Evolutionary conservation across 2,113 vertebrate genomes (phyloP), one percentile per base, ranked within the genome.

Genomic region (Bos taurus): DNA sequence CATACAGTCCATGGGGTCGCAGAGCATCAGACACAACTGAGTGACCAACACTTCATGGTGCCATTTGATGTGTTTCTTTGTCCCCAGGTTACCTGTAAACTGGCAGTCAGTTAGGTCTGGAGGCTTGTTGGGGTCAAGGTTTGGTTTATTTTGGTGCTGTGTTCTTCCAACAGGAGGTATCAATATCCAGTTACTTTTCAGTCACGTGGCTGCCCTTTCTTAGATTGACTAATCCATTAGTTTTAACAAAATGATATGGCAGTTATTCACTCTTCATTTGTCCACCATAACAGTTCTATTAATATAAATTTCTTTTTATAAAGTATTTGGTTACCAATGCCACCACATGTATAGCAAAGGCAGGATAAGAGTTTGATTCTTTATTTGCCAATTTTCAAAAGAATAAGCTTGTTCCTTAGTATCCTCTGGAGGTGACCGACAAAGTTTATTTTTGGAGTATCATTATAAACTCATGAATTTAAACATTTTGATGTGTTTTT

Each of bases 401-500:
- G 87, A 91, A 71, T 59, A 21, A 88, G n/a, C 77, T 87, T 64
- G 33, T 80, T 92, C 40, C 36, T 28, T 33, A 57, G 57, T 15
- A 67, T 67, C 59, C 26, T 92, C 21, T n/a, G 43, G 81, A 92
- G 67, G 59, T 33, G 48, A 96, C 64, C 6, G 25, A 43, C 71
- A 77, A 77, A 15, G 25, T 77, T 94, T 77, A 88, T 67, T 83
- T 88, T 86, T 84, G 77, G 28, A 67, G 46, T 57, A 40, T 80
- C 54, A 52, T 87, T 23, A 71, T 81, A 88, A 91, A 95, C 25
- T 91, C 50, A 84, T 5, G 14, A 77, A 62, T 87, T 93, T 95
- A 93, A 96, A 78, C 46, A 91, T 91, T 83, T 94, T 85, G n/a
- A 56, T 97, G 50, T 90, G 62, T 40, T 67, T 92, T 95, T 92